phyloP scores from a whole-genome alignment of 2,888 invertebrate species.

The Mimachlamys varia region DNA sequence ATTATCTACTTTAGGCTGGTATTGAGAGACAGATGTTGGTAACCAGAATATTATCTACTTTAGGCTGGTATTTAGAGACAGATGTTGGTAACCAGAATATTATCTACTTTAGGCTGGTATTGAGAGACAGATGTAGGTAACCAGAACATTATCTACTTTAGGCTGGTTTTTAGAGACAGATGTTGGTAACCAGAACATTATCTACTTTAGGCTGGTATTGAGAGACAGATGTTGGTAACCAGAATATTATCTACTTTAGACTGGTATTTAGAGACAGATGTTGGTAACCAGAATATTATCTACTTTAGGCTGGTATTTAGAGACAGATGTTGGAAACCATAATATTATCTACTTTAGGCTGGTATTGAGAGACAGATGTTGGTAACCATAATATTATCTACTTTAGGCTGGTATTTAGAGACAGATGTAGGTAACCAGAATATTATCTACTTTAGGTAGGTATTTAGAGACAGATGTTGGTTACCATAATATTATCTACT shows the following conservation, averaged over 20 bases:
- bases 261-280: not conserved
- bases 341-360: not conserved
- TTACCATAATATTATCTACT: not conserved
- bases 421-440: not conserved
- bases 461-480: not conserved
- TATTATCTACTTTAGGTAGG: not conserved
- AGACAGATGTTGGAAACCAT: not conserved
- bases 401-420: not conserved
- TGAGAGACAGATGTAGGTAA: not conserved
- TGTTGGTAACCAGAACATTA: too few species aligned
- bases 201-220: not conserved
- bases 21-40: not conserved
- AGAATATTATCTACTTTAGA: not conserved
- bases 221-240: not conserved
- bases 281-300: too few species aligned
- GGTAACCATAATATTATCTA: too few species aligned
- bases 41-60: too few species aligned
- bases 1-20: not conserved
- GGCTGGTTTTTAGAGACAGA: not conserved
- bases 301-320: not conserved
- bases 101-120: not conserved
- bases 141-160: not conserved
- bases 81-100: not conserved
- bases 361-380: not conserved
- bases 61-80: not conserved